Evolutionary conservation across 2,113 vertebrate genomes (phyloP).

Genomic region (Oryzias woworae): DNA sequence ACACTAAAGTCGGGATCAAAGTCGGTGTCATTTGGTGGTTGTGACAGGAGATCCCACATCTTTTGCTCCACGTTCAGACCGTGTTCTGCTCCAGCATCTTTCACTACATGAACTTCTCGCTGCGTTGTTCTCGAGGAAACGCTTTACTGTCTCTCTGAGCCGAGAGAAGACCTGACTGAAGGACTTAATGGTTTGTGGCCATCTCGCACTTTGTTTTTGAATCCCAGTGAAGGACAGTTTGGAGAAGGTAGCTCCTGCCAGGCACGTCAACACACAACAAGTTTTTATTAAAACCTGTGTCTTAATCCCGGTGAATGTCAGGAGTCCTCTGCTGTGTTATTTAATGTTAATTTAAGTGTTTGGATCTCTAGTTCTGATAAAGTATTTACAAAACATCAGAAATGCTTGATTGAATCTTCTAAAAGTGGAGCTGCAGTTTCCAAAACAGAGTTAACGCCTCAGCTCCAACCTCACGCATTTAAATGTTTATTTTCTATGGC

Average conservation of each 20-base stretch:
- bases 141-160: constrained; percentile 7
- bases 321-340: constrained; percentile 24
- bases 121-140: constrained; percentile 12
- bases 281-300: constrained; percentile 46
- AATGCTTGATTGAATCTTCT: constrained; percentile 5
- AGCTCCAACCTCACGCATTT: too few species aligned
- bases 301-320: constrained; percentile 27
- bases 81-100: not conserved
- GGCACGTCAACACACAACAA: constrained; percentile 44
- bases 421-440: too few species aligned
- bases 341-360: constrained; percentile 17
- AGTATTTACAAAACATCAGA: constrained; percentile 6
- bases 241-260: constrained; percentile 19
- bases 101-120: constrained; percentile 34
- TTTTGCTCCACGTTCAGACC: constrained; percentile 8
- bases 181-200: constrained; percentile 37
- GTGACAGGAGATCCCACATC: constrained; percentile 29
- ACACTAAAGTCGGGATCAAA: constrained; percentile 21
- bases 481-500: too few species aligned
- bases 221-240: constrained; percentile 26
- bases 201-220: constrained; percentile 47
- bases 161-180: constrained; percentile 22
- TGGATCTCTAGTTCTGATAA: constrained; percentile 8
- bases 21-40: constrained; percentile 29
- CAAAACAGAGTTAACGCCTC: too few species aligned